A percentile compares a stretch with the other conserved stretches of the same genome.
Evolutionary conservation across 35 echinoderm and acorn worm genomes (phyloP).

Genomic region (Diadema setosum): DNA sequence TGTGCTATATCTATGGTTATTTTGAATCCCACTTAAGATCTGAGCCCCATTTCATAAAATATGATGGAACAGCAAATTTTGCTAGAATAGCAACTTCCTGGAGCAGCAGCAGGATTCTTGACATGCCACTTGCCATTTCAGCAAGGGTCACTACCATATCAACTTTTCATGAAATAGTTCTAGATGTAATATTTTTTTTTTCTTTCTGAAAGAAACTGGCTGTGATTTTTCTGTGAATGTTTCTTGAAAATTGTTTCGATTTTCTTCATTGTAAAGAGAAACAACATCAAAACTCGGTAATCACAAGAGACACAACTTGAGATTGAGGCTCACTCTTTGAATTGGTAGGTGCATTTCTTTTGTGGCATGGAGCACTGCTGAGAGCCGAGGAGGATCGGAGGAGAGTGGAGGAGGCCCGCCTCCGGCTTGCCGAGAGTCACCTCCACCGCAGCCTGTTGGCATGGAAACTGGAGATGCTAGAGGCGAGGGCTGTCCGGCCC

Average conservation of each 20-base stretch:
- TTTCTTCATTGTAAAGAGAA: not conserved
- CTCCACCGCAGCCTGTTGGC: not conserved
- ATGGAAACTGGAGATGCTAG: constrained; percentile 11
- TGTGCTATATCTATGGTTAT: no score
- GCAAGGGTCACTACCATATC: no score
- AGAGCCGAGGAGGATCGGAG: not conserved
- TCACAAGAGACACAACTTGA: not conserved
- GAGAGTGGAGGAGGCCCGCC: not conserved
- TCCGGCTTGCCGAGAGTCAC: not conserved
- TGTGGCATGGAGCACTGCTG: not conserved
- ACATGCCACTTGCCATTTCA: no score
- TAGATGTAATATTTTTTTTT: not conserved
- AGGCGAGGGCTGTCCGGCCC: constrained; percentile 25
- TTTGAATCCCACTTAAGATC: no score
- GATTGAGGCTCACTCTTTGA: not conserved
- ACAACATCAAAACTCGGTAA: not conserved
- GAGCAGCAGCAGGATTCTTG: no score
- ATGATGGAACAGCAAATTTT: no score
- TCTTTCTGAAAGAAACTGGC: not conserved
- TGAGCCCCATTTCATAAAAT: no score
- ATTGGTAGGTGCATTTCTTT: not conserved
- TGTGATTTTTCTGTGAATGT: not conserved
- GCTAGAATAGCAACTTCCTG: no score
- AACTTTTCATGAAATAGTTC: no score
- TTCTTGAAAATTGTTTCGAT: not conserved